Base-by-base conservation (phyloP, 1,140 invertebrate genomes). In the Heterodera carotae region DNA sequence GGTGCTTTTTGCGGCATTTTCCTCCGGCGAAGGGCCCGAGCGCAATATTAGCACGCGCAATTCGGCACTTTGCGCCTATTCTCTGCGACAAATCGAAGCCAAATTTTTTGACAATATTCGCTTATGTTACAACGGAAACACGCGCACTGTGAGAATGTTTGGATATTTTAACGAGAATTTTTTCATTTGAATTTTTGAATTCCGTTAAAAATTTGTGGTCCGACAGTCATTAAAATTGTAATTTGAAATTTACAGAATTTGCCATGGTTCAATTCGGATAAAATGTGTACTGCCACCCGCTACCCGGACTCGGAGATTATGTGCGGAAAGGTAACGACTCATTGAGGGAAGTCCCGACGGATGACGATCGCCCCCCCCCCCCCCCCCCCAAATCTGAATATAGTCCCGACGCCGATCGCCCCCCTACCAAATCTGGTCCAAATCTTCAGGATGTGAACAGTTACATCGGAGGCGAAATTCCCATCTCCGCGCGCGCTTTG, bases 261-360 rank as follows among this genome's bases (percentile, higher is more conserved):
- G 1, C 86, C 86, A 4, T 87, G 86, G 86, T 86, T 86, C 64
- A 86, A 86, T 33, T 86, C 84, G 12, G 77, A 79, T 34, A 82
- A 83, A 31, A 79, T 80, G 70, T 86, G 85, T 64, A 74, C 69
- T 4, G 62, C 66, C n/a, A 86, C 85, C 6, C 67, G 76, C 15
- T 85, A 86, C 60, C 80, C 81, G 18, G 82, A 84, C 48, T 82
- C 81, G 12, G 81, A 82, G 56, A 82, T 82, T 18, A 80, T 81
- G 81, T 81, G 80, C 59, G 81, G 81, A 25, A 81, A 83, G 48
- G 48, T 22, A 43, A 22, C 15, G 39, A 43, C 12, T 43, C 22
- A 22, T 56, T 56, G 12, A 18, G 39, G 72, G 39, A 12, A 43
- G 33, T 36, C 15, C n/a, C n/a, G n/a, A n/a, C n/a, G n/a, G n/a